Base-by-base conservation (phyloP, 2,113 vertebrate species). In the Gnathonemus echidnorhynchus region DNA sequence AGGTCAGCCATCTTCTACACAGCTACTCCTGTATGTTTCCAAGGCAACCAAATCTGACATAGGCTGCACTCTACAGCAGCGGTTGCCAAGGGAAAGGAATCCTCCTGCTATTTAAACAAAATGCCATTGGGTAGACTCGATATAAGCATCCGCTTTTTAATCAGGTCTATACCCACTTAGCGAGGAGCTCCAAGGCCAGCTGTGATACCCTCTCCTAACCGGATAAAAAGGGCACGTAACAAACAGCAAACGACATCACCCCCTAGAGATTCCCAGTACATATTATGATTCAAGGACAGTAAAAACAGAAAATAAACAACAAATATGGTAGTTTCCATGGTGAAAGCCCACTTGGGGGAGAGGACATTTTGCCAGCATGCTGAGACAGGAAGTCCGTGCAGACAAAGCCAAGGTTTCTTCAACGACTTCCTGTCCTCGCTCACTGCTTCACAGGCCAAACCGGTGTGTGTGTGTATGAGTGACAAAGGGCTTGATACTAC, bases 1-100 rank as follows among this genome's bases (percentile, higher is more conserved):
- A 92, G 92, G 49, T 87, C 86, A 87, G 27, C 27, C 50, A 56
- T 53, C 5, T 48, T 86, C 84, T 0, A 86, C 1, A 27, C 15
- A 13, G 27, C 24, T 85, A 48, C 83, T 48, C 6, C 35, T 11
- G 8, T 48, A 24, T 9, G 83, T 85, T 85, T 80, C 74, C 74
- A 42, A 80, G 35, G 35, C 74, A 80, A 80, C 74, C 74, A 80
- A 42, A 80, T 80, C 31, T 19, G 74, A 80, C 35, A 80, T 80
- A 11, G 74, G 74, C 35, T 42, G 74, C 13, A 8, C 39, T 80
- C 3, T 8, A 80, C 15, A 19, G 35, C 74, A 42, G 74, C 1
- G 4, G 35, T 39, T 80, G 74, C 74, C 3, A 17, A 42, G 35
- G 74, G 35, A 19, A 80, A 42, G 74, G 74, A 42, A 80, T 39